Base-by-base conservation (phyloP, 2,113 vertebrate genomes). In the Eurypyga helias region DNA sequence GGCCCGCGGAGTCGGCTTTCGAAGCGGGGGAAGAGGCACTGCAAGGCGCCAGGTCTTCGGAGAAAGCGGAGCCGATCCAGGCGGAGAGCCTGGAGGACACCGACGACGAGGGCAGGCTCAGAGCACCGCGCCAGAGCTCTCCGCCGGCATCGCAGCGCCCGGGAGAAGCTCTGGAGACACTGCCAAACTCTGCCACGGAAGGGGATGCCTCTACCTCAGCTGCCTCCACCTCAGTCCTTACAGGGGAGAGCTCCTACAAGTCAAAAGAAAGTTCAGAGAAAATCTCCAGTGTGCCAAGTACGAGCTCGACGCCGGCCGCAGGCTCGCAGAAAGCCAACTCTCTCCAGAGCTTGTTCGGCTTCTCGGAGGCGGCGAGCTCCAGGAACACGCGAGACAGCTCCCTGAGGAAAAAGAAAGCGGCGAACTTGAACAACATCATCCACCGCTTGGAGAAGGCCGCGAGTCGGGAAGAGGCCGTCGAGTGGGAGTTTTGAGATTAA, bases 371-470 rank as follows among this genome's bases (percentile, higher is more conserved):
- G 2, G 98, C 98, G 49, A 98, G 99, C 96, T 97, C 98, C 97
- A 96, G 98, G 98, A 99, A 99, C 98, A 98, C 99, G 64, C 99
- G 99, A 96, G 99, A 99, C 99, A 99, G 99, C 99, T 99, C 98
- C 96, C 95, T 99, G 98, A 98, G 99, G 90, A 99, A 99, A 98
- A 99, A 99, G 99, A 99, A 99, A 97, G 99, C 99, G 41, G 99
- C 99, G 82, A 99, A 99, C 98, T 99, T 99, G 98, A 99, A 99
- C 99, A 99, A 98, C 98, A 99, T 99, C 97, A 99, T 99, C 98
- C 99, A 99, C 98, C 99, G 99, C 98, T 96, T 99, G 98, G 99
- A 99, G 98, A 99, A 99, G 97, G 99, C 99, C 31, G 99, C 99
- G 52, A 99, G 99, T 96, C 99, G 99, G 86, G 99, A 99, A 98